These are phyloP conservation scores for Neoarius graeffei DNA, from an alignment of 2,113 vertebrate genomes.

Conservation along the genomic window DNA sequence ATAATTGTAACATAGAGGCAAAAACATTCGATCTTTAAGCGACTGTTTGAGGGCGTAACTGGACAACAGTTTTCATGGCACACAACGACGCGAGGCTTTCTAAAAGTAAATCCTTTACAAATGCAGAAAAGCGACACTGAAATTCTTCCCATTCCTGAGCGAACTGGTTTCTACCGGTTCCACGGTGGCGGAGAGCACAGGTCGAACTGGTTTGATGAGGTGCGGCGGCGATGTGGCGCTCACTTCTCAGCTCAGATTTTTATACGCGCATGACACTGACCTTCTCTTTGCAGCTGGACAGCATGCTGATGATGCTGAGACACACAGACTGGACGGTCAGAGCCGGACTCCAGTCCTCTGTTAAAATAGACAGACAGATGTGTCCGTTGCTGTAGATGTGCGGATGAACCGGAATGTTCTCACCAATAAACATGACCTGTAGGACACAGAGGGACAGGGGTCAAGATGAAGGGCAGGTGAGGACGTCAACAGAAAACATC, in stretches of 20 bases:
- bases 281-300: constrained; percentile 99
- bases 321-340: constrained; percentile 99
- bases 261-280: constrained; percentile 67
- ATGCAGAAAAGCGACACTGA: not conserved
- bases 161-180: not conserved
- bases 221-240: no score
- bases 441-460: constrained; percentile 24
- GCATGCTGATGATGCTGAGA: constrained; percentile 99
- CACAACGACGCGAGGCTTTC: no score
- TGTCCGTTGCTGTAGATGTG: constrained; percentile 99
- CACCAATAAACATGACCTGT: constrained; percentile 99
- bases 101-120: no score
- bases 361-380: constrained; percentile 99
- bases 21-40: no score
- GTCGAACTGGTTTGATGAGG: not conserved
- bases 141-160: not conserved
- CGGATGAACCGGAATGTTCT: constrained; percentile 98
- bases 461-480: not conserved
- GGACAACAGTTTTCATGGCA: no score
- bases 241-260: no score
- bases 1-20: no score
- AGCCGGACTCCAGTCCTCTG: constrained; percentile 98
- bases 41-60: no score
- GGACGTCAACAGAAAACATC: not conserved
- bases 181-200: not conserved